phyloP scores from a whole-genome alignment of 2,797 vertebrate genomes.

The Rhincodon typus region DNA sequence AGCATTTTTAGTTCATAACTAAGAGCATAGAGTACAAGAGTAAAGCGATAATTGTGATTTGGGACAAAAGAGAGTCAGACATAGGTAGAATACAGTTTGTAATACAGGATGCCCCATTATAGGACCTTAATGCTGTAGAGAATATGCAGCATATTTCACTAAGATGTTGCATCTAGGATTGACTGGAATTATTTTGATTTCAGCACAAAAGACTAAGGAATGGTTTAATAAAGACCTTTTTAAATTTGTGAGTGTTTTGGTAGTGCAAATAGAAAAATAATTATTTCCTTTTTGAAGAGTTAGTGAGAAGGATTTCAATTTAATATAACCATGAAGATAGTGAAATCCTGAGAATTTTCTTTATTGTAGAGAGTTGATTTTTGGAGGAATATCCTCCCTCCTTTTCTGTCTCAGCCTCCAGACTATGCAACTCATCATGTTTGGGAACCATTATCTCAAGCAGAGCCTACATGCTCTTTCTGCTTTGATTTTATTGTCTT shows the following conservation, averaged over 20 bases:
- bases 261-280: too few relatives aligned
- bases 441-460: too few relatives aligned
- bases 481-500: too few relatives aligned
- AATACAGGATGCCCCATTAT: background rate
- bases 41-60: background rate
- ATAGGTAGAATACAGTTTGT: background rate
- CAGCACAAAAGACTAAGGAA: background rate
- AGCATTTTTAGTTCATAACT: background rate
- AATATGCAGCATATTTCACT: background rate
- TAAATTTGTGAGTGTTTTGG: background rate
- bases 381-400: too few relatives aligned
- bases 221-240: background rate
- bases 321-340: too few relatives aligned
- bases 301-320: too few relatives aligned
- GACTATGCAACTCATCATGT: too few relatives aligned
- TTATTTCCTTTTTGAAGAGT: too few relatives aligned
- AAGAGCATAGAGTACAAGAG: background rate
- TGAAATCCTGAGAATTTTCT: too few relatives aligned
- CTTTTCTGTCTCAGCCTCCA: too few relatives aligned
- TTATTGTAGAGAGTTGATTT: too few relatives aligned
- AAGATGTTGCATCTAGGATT: background rate
- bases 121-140: background rate
- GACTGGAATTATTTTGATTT: background rate
- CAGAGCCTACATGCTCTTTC: too few relatives aligned
- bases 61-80: background rate